Conservation (phyloP, 2,113 vertebrate genomes). For the Gallinago paraguaiae region DNA sequence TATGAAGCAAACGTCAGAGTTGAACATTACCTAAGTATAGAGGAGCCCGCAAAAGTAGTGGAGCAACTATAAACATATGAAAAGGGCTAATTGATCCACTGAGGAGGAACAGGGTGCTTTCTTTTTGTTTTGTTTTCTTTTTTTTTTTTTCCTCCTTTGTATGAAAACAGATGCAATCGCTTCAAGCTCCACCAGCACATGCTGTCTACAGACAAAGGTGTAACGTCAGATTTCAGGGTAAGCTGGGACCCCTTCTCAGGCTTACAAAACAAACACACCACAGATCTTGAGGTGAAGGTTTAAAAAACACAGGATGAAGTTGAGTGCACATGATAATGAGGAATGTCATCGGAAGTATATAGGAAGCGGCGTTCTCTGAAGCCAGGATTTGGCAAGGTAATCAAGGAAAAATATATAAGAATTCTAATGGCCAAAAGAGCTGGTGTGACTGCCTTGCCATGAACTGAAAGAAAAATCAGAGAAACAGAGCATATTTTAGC, state of each 20-base stretch:
- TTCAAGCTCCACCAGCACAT: neutral
- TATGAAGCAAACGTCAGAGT: neutral
- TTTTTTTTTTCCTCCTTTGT: neutral
- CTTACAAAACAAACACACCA: neutral
- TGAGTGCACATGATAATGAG: fast-evolving
- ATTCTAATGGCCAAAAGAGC: neutral
- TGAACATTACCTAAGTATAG: neutral
- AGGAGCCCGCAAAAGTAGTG: neutral
- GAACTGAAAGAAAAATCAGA: neutral
- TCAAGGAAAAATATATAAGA: neutral
- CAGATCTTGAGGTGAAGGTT: neutral
- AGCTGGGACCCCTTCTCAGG: neutral
- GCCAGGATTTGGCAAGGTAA: neutral
- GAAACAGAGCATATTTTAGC: neutral
- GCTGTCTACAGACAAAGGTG: neutral
- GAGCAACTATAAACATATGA: neutral
- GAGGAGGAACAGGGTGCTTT: neutral
- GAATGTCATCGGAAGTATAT: neutral
- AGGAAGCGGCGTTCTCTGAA: neutral
- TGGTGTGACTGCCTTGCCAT: neutral
- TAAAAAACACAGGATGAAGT: neutral
- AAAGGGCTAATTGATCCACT: neutral
- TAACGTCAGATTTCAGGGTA: neutral
- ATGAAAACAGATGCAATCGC: neutral
- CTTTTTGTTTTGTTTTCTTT: neutral